Base-by-base conservation (phyloP, 2,113 vertebrate genomes). In the Anseranas semipalmata region DNA sequence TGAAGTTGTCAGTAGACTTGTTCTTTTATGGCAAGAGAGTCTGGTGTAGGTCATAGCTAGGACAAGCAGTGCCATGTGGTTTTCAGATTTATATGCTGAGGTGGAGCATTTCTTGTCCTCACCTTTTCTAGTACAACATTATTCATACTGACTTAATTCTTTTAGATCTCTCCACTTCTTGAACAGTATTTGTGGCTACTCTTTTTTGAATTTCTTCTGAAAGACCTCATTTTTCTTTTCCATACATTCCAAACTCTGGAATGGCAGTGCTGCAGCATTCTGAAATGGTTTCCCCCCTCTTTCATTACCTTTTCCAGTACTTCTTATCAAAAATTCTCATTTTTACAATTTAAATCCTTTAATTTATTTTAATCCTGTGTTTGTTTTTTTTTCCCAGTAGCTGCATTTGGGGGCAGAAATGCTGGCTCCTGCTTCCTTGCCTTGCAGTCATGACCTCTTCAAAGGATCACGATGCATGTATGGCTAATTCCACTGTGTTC, bases 71-170 rank as follows among this genome's bases (percentile, higher is more conserved):
- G 33, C 27, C 70, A 30, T 50, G 45, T 80, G 74, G 15, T 74
- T 90, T 87, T 90, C 66, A 76, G 52, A 79, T 95, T 84, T 90
- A 80, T 75, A 39, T 76, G 85, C 70, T 68, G 65, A 88, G 82
- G 45, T 74, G 43, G 58, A 70, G 19, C 2, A 1, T 79, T 94
- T 91, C 21, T 85, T 85, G 78, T 89, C 58, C 62, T 95, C 41
- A 62, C 33, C 58, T 95, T 83, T 70, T 50, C 37, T 58, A 41
- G 30, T 41, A n/a, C 20, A 67, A 56, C 16, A 9, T 85, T 79
- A 79, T 91, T 95, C n/a, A 50, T 94, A 50, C 46, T 87, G 74
- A 83, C 55, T 87, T 93, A 62, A 74, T 94, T 93, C 3, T 85
- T 95, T 66, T 28, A 53, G 70, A 55, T 25, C 10, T 77, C 55